These are phyloP conservation scores for Oxycera nigricornis DNA, from an alignment of 2,888 invertebrate species.

Conservation along the genomic window DNA sequence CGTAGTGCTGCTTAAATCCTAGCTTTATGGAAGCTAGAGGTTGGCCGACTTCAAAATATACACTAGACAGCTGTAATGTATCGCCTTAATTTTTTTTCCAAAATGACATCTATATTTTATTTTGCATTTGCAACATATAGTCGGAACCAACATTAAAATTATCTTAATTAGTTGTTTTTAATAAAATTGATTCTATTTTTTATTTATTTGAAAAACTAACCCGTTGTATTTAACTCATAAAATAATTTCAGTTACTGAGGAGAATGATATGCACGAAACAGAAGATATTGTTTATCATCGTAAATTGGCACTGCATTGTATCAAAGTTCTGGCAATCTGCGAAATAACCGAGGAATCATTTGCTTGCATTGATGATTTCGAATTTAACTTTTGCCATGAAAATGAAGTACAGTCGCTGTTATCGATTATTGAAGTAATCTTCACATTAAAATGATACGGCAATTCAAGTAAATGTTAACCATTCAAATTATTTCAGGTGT, in stretches of 20 bases:
- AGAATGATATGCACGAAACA: neutral
- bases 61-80: too few species aligned
- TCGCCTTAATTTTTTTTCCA: too few species aligned
- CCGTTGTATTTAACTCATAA: neutral
- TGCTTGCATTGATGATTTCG: neutral
- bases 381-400: neutral
- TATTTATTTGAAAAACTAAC: neutral
- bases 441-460: neutral
- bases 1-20: too few species aligned
- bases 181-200: neutral
- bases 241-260: conserved; percentile 3
- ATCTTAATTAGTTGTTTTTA: too few species aligned
- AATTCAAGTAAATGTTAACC: neutral
- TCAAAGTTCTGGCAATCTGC: conserved; percentile 12
- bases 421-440: conserved; percentile 1
- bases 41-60: too few species aligned
- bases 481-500: conserved; percentile 53
- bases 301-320: conserved; percentile 8
- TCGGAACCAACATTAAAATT: too few species aligned
- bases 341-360: neutral
- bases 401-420: neutral
- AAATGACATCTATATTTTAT: too few species aligned
- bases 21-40: too few species aligned
- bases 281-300: conserved; percentile 6
- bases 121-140: too few species aligned